These are phyloP conservation scores for Vombatus ursinus DNA, from an alignment of 2,113 vertebrate species.

Conservation along the genomic window DNA sequence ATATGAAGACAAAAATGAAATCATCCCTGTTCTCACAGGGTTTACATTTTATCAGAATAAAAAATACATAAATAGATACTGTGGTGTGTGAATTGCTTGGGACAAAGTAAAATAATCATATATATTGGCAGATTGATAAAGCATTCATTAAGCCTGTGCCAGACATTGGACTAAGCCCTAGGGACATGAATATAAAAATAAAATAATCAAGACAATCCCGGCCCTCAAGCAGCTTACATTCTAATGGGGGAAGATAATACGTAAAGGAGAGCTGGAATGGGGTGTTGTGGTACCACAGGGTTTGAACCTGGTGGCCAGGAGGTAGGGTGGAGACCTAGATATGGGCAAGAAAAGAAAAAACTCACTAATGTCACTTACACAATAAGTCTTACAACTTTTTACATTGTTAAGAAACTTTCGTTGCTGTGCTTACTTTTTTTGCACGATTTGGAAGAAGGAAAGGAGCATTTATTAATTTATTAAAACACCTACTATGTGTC, in stretches of 20 bases:
- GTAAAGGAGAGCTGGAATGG: not conserved
- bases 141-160: not conserved
- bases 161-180: not conserved
- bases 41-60: not conserved
- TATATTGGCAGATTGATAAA: not conserved
- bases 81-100: not conserved
- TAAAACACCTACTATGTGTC: not conserved
- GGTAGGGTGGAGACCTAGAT: too few species aligned
- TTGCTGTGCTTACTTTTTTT: not conserved
- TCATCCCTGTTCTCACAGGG: not conserved
- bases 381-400: not conserved
- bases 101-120: not conserved
- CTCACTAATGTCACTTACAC: not conserved
- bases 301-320: too few species aligned
- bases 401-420: not conserved
- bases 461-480: not conserved
- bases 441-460: not conserved
- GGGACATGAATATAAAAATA: not conserved
- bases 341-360: not conserved
- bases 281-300: too few species aligned
- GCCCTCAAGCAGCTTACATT: not conserved
- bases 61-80: not conserved
- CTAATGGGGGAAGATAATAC: not conserved
- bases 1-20: not conserved
- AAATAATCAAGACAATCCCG: not conserved